Evolutionary conservation across 2,888 invertebrate genomes (phyloP).

Genomic region (Lasioglossum zephyrum): DNA sequence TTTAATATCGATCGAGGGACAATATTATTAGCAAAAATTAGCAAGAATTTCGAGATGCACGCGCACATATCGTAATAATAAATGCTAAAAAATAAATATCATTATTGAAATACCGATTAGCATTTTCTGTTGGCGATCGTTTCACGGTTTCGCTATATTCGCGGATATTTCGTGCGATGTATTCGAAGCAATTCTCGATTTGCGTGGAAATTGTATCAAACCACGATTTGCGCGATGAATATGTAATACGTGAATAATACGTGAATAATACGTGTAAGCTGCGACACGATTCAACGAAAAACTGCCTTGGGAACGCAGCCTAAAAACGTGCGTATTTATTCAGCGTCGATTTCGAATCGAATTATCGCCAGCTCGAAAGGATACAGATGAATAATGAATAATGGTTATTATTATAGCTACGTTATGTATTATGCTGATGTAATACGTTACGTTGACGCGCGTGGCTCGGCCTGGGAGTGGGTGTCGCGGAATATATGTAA

Average conservation of each 20-base stretch:
- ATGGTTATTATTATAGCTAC: constrained; percentile 4
- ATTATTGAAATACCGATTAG: not conserved
- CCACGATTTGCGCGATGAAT: not conserved
- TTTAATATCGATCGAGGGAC: not conserved
- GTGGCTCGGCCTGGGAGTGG: not conserved
- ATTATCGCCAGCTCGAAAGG: not conserved
- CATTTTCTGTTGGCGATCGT: not conserved
- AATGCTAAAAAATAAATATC: not conserved
- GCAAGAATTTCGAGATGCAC: not conserved
- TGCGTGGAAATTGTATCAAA: constrained; percentile 2
- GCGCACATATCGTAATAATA: not conserved
- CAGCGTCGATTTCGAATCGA: not conserved
- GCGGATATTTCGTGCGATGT: not conserved
- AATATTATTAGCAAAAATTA: not conserved
- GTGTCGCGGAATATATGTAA: not conserved
- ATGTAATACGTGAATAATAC: not conserved
- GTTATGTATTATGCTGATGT: constrained; percentile 4
- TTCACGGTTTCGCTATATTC: not conserved
- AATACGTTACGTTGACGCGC: not conserved
- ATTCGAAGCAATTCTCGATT: constrained; percentile 1
- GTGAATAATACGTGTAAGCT: not conserved
- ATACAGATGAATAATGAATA: constrained; percentile 9
- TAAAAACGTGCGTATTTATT: not conserved
- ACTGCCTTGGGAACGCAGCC: not conserved
- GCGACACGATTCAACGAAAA: constrained; percentile 9